Evolutionary conservation across 2,888 invertebrate genomes (phyloP).

Genomic region (Noctua janthe): DNA sequence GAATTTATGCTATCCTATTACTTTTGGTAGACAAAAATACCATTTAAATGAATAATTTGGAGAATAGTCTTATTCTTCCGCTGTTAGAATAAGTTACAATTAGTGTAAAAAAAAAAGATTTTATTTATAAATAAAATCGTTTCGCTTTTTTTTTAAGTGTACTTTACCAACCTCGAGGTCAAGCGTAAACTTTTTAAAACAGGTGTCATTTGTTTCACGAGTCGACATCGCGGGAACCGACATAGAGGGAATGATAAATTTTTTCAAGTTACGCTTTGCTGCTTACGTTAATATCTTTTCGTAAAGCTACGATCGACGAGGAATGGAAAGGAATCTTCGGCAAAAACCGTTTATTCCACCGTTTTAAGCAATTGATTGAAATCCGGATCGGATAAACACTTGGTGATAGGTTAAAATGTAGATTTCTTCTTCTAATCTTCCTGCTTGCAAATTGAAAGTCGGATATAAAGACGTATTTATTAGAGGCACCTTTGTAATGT

Average conservation of each 20-base stretch:
- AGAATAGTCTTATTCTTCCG: no score
- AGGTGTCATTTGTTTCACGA: no score
- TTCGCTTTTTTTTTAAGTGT: no score
- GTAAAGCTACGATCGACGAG: constrained; percentile 34
- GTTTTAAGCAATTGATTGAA: constrained; percentile 78
- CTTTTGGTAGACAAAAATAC: no score
- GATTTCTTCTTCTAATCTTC: constrained; percentile 69
- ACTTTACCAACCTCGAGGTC: no score
- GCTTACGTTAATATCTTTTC: constrained; percentile 24
- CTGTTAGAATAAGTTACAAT: no score
- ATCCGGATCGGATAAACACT: constrained; percentile 71
- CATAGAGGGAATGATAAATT: neutral
- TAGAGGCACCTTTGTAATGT: constrained; percentile 43
- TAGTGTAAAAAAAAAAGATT: no score
- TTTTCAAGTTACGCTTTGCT: constrained; percentile 15
- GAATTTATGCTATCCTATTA: no score
- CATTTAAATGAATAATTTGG: no score
- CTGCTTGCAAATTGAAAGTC: constrained; percentile 66
- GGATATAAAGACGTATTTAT: constrained; percentile 62
- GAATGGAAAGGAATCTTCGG: constrained; percentile 41
- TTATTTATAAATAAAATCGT: no score
- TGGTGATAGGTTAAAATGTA: constrained; percentile 70
- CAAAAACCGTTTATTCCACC: constrained; percentile 75
- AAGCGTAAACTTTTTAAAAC: no score
- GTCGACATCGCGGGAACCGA: no score